Conservation (phyloP, 2,113 vertebrate species). For the Entelurus aequoreus region DNA sequence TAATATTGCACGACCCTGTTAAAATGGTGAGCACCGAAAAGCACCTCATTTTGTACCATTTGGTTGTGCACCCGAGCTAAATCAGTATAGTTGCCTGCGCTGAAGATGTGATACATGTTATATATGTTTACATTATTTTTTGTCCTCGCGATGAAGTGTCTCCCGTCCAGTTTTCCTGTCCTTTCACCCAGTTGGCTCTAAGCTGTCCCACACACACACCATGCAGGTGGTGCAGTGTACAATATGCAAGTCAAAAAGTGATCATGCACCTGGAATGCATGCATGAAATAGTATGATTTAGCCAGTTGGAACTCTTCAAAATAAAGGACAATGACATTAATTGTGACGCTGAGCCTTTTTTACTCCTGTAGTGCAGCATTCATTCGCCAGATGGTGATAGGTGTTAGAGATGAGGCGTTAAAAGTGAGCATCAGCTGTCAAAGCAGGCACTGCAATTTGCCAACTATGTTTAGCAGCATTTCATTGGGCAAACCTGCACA, state of each 20-base stretch:
- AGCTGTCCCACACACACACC: background rate
- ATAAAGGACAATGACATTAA: conserved; percentile 28
- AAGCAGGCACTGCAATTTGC: background rate
- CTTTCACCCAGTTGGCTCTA: conserved; percentile 36
- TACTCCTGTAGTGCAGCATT: background rate
- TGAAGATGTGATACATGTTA: conserved; percentile 5
- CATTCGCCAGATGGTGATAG: conserved; percentile 50
- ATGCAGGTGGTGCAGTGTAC: conserved; percentile 6
- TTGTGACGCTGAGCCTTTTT: background rate
- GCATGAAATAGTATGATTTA: conserved; percentile 25
- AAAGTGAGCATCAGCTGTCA: too few species aligned
- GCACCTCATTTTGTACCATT: background rate
- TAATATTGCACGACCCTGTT: conserved; percentile 1
- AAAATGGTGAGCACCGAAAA: background rate
- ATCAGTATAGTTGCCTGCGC: conserved; percentile 4
- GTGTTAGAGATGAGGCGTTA: too few species aligned
- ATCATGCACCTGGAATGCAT: conserved; percentile 15
- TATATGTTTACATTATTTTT: background rate
- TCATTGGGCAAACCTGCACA: too few species aligned
- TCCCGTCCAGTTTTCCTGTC: background rate
- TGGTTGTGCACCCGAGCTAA: conserved; percentile 6
- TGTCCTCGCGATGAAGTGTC: conserved; percentile 4
- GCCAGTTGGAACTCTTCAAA: conserved; percentile 23
- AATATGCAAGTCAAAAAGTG: conserved; percentile 44
- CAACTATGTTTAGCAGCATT: background rate